phyloP scores from a whole-genome alignment of 2,113 vertebrate genomes.

The Pagrus major region DNA sequence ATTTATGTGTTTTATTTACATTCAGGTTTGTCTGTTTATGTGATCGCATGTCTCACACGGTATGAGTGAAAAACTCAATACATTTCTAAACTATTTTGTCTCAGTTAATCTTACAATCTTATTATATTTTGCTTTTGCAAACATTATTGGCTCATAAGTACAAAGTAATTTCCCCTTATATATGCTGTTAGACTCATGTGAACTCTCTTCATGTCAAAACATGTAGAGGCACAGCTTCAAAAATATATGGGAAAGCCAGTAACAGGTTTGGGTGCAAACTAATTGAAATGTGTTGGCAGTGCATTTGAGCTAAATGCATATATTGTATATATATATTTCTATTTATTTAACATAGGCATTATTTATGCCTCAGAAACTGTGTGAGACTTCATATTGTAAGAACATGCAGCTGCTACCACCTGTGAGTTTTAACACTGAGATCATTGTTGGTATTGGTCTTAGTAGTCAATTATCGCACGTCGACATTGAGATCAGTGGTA shows the following conservation, averaged over 20 bases:
- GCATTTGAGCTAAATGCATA: background rate
- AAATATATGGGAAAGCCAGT: background rate
- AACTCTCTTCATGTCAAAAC: background rate
- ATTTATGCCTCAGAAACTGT: too few species aligned
- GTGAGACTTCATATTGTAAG: too few species aligned
- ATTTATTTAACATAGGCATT: too few species aligned
- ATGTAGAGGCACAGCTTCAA: background rate
- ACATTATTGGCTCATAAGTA: background rate
- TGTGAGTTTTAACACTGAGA: background rate
- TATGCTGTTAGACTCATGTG: too few species aligned
- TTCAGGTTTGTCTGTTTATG: background rate
- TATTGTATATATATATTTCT: too few species aligned
- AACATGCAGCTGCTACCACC: background rate
- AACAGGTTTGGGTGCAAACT: background rate
- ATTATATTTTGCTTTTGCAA: background rate
- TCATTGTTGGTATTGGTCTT: too few species aligned
- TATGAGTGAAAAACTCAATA: too few species aligned
- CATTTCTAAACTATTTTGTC: too few species aligned
- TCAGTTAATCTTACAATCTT: too few species aligned
- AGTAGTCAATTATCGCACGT: too few species aligned
- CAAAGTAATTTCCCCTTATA: background rate
- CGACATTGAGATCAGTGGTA: background rate
- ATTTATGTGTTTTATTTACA: too few species aligned
- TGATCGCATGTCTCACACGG: too few species aligned
- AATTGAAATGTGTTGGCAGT: background rate